These are phyloP conservation scores for Sphenodon punctatus DNA, from an alignment of 2,797 vertebrate genomes.

Conservation along the genomic window DNA sequence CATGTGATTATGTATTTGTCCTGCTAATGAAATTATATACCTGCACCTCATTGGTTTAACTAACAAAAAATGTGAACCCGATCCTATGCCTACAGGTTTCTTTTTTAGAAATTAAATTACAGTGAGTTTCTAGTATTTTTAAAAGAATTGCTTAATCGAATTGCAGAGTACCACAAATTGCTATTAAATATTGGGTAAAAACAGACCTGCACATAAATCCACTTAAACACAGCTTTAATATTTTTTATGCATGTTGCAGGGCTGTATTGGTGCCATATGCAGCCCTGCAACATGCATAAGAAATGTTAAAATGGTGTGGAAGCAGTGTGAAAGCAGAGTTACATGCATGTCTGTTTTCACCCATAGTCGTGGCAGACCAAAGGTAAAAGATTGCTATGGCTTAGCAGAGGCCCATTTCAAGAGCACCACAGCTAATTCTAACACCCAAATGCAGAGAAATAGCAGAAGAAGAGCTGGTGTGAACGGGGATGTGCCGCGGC, in stretches of 20 bases:
- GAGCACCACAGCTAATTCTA: constrained; percentile 31
- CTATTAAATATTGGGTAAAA: constrained; percentile 55
- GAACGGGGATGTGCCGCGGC: too few relatives aligned
- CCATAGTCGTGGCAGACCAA: constrained; percentile 40
- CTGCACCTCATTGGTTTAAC: background rate
- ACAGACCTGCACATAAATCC: too few relatives aligned
- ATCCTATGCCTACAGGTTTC: constrained; percentile 22
- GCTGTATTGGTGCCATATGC: too few relatives aligned
- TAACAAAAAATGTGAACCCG: constrained; percentile 26
- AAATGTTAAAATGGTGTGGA: too few relatives aligned
- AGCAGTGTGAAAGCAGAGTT: too few relatives aligned
- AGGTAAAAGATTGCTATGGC: constrained; percentile 48
- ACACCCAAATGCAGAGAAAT: constrained; percentile 23
- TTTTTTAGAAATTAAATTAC: constrained; percentile 41
- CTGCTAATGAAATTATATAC: constrained; percentile 27
- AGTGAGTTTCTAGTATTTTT: constrained; percentile 14
- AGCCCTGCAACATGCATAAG: too few relatives aligned
- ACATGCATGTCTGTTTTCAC: too few relatives aligned
- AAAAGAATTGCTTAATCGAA: constrained; percentile 33
- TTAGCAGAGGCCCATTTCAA: constrained; percentile 26
- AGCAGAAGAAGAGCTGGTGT: too few relatives aligned
- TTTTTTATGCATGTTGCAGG: too few relatives aligned
- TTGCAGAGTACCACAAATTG: constrained; percentile 38
- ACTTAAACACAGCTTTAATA: too few relatives aligned
- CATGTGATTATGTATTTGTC: constrained; percentile 32